Conservation (phyloP, 2,888 invertebrate genomes). For the Microdon myrmicae region DNA sequence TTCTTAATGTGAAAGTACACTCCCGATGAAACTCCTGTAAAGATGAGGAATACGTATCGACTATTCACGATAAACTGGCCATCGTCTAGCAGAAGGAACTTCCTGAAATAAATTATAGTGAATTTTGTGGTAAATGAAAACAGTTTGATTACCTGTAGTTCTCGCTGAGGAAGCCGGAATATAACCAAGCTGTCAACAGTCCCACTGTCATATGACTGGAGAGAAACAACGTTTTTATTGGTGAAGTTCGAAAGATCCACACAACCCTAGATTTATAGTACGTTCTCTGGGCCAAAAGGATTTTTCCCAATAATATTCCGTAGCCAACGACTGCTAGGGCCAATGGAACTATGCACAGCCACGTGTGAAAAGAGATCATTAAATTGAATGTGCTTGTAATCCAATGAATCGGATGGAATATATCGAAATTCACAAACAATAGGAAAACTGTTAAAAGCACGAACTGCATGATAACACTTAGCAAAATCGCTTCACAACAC, state of each 20-base stretch:
- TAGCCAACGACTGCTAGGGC: constrained; percentile 74
- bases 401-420: constrained; percentile 75
- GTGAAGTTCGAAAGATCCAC: constrained; percentile 73
- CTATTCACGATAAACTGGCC: constrained; percentile 72
- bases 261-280: constrained; percentile 76
- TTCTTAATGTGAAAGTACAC: constrained; percentile 66
- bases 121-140: not conserved
- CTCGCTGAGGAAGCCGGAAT: constrained; percentile 74
- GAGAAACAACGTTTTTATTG: constrained; percentile 69
- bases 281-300: constrained; percentile 72
- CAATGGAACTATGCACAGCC: constrained; percentile 74
- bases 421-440: constrained; percentile 72
- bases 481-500: constrained; percentile 68
- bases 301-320: constrained; percentile 78
- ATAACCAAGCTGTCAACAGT: constrained; percentile 75
- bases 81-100: constrained; percentile 36
- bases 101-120: not conserved
- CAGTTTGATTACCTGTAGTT: constrained; percentile 67
- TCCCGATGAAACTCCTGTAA: constrained; percentile 77
- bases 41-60: constrained; percentile 74
- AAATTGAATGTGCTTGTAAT: constrained; percentile 71
- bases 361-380: constrained; percentile 70
- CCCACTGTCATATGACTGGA: constrained; percentile 73
- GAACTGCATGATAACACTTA: constrained; percentile 72
- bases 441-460: constrained; percentile 69